phyloP scores from a whole-genome alignment of 2,113 vertebrate genomes.

The Archocentrus centrarchus region DNA sequence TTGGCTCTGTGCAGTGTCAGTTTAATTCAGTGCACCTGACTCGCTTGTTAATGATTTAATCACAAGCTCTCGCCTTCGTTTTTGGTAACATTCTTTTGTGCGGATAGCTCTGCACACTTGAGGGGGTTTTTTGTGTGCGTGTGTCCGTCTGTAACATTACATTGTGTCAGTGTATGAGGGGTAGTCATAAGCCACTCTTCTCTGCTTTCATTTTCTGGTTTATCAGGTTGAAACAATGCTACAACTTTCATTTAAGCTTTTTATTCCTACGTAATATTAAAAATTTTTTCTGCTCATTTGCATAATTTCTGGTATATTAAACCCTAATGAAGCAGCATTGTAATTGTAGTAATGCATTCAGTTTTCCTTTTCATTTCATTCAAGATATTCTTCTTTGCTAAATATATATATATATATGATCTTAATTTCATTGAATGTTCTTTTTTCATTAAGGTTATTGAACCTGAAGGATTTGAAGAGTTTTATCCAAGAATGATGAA shows the following conservation, averaged over 20 bases:
- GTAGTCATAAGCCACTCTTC: constrained; percentile 32
- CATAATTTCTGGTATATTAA: constrained; percentile 10
- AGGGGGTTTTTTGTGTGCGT: fast-evolving
- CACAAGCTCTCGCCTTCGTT: background rate
- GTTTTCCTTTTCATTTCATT: constrained; percentile 73
- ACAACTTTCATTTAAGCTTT: background rate
- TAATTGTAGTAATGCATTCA: constrained; percentile 61
- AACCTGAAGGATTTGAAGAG: constrained; percentile 99
- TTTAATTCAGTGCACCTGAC: background rate
- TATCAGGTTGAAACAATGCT: constrained; percentile 1
- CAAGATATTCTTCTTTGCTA: constrained; percentile 85
- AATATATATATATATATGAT: constrained; percentile 80
- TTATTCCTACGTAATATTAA: background rate
- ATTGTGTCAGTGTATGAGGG: background rate
- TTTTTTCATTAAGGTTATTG: constrained; percentile 99
- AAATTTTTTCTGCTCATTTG: constrained; percentile 24
- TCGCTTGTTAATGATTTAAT: background rate
- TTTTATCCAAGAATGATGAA: constrained; percentile 99
- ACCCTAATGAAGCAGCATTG: constrained; percentile 28
- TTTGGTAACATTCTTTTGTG: background rate
- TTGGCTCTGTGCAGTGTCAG: background rate
- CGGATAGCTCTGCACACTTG: background rate
- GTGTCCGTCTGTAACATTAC: background rate
- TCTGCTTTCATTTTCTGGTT: constrained; percentile 38
- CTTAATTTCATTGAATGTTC: constrained; percentile 99